Evolutionary conservation across 2,113 vertebrate species (phyloP), one percentile per base, ranked within the genome.

Genomic region (Alces alces): DNA sequence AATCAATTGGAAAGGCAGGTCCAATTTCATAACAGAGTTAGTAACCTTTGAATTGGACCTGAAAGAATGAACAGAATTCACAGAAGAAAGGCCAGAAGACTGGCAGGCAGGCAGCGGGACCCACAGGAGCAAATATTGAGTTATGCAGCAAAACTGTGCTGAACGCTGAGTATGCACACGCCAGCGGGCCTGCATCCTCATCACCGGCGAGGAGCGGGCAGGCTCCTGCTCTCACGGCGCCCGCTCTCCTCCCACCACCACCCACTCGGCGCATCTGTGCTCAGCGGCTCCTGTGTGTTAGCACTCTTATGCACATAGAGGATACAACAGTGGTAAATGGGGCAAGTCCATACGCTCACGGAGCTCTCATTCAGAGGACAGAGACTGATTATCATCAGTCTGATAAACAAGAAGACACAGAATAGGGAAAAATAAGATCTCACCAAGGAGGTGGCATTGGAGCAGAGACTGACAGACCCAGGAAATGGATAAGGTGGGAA

Each of bases 161-260:
- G 27, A 86, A 43, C 1, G 2, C 30, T 64, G 70, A 43, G 54
- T 52, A 45, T 0, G 2, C 39, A 60, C 27, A 33, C 2, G 19
- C 47, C 19, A 47, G 3, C 0, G 12, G n/a, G 47, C 12, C 13
- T 64, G 70, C 1, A 6, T 17, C 15, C 80, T 30, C 52, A 83
- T 23, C 50, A 10, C 21, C 0, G 3, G 12, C 0, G 7, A 5
- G 28, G 33, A 82, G 58, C 19, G 39, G 57, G 28, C 13, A 61
- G 6, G 36, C 21, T 23, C 21, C 14, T 55, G 50, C 21, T 36
- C 16, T 73, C 11, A 27, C 0, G 0, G n/a, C 36, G 2, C 86
- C 79, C 15, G 16, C 57, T 88, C 76, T 78, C 50, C 14, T 54
- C 45, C 50, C n/a, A 7, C 15, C 55, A 39, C 7, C 43, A 9